Evolutionary conservation across 2,797 vertebrate genomes (phyloP).

Genomic region (Onychomys arenicola): DNA sequence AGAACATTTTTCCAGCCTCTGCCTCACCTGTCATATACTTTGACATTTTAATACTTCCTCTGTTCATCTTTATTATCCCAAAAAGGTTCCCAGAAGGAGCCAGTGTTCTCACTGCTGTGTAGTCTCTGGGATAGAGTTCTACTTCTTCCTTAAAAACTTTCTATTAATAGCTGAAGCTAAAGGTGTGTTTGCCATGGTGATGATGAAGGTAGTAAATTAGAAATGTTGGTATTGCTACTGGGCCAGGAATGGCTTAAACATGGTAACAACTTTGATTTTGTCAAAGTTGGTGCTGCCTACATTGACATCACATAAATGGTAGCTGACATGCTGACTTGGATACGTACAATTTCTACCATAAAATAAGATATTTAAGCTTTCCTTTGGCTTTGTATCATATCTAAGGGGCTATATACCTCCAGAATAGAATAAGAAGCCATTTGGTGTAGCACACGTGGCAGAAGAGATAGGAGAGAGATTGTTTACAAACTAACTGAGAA

Average conservation of each 20-base stretch:
- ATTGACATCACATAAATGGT: not conserved
- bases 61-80: constrained; percentile 8
- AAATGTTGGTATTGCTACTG: not conserved
- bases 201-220: not conserved
- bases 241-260: not conserved
- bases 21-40: not conserved
- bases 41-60: constrained; percentile 47
- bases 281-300: not conserved
- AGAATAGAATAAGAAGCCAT: not conserved
- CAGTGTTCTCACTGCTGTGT: not conserved
- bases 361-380: not conserved
- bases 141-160: constrained; percentile 20
- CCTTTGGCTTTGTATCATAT: constrained; percentile 2
- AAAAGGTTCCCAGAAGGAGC: constrained; percentile 18
- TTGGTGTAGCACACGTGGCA: not conserved
- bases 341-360: not conserved
- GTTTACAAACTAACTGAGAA: not conserved
- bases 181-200: not conserved
- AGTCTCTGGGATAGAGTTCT: constrained; percentile 27
- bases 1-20: constrained; percentile 30
- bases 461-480: not conserved
- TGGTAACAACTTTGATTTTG: not conserved
- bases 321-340: not conserved
- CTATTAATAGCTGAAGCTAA: constrained; percentile 31
- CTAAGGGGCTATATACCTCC: not conserved